Evolutionary conservation across 2,797 vertebrate species (phyloP), one percentile per base, ranked within the genome.

Genomic region (Hippocampus kuda): DNA sequence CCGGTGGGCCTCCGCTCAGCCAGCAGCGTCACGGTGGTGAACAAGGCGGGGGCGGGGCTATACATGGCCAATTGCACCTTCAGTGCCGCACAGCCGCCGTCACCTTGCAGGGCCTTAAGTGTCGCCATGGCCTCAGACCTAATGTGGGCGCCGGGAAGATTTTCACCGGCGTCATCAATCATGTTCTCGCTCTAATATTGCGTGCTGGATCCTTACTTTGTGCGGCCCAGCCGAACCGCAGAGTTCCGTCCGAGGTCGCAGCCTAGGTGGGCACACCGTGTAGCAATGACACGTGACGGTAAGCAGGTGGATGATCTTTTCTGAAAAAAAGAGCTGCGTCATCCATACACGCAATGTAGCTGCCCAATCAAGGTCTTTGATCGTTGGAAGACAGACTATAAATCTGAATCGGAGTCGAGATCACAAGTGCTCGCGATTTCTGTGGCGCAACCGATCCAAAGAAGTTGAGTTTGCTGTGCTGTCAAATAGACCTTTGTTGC

Each of bases 31-130:
- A 93, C 88, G 0, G 85, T 81, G 3, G 86, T 88, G 80, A 94
- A 91, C 70, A 93, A 78, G 74, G 72, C 86, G 1, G 83, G 73
- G 0, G 88, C 75, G 2, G 90, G 85, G 72, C 85, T 91, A 74
- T 89, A 93, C 62, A 94, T 80, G 42, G 84, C 80, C 71, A 94
- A 91, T 66, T 87, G 88, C 71, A 90, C 68, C 46, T 78, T 79
- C 66, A 90, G 8, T 2, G 84, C 79, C 71, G 70, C 69, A 5
- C 93, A 93, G 30, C 30, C 3, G 11, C 68, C 44, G 1, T 22
- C 7, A 4, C 73, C 81, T 42, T 20, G 71, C 76, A 92, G 83
- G 13, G 67, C 42, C 18, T 63, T 78, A 64, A 94, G 80, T 22
- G 57, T 84, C 2, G 60, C 68, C 2, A 44, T 64, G 38, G 86